Evolutionary conservation across 2,797 vertebrate species (phyloP).

Genomic region (Pipistrellus pygmaeus): DNA sequence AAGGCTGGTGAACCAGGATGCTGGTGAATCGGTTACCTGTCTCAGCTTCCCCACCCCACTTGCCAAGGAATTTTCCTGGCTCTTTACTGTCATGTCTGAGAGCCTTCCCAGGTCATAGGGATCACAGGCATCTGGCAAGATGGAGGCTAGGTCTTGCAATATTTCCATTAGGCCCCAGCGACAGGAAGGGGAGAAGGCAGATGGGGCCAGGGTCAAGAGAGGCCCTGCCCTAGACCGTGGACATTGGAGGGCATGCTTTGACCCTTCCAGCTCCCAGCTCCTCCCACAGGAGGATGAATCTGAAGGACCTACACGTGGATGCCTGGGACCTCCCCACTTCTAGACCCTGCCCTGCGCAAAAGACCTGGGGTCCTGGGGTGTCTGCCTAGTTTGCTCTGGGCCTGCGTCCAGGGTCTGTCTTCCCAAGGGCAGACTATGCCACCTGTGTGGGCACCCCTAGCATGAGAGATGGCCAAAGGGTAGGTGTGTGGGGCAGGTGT

Average conservation of each 20-base stretch:
- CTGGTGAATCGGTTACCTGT: not conserved
- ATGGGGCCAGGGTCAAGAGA: not conserved
- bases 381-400: not conserved
- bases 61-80: not conserved
- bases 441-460: not conserved
- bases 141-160: not conserved
- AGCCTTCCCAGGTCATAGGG: not conserved
- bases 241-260: not conserved
- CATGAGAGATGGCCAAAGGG: not conserved
- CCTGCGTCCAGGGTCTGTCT: not conserved
- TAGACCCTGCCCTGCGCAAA: not conserved
- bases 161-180: not conserved
- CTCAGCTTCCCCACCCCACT: not conserved
- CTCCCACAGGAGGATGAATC: not conserved
- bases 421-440: not conserved
- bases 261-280: not conserved
- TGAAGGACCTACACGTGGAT: fast-evolving
- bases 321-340: not conserved
- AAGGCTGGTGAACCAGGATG: not conserved
- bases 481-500: not conserved
- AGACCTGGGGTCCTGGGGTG: too few relatives aligned
- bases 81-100: not conserved
- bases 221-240: not conserved
- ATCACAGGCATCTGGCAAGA: not conserved
- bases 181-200: not conserved